These are phyloP conservation scores for Matsumurasca onukii DNA, from an alignment of 1,140 invertebrate species.

Conservation along the genomic window DNA sequence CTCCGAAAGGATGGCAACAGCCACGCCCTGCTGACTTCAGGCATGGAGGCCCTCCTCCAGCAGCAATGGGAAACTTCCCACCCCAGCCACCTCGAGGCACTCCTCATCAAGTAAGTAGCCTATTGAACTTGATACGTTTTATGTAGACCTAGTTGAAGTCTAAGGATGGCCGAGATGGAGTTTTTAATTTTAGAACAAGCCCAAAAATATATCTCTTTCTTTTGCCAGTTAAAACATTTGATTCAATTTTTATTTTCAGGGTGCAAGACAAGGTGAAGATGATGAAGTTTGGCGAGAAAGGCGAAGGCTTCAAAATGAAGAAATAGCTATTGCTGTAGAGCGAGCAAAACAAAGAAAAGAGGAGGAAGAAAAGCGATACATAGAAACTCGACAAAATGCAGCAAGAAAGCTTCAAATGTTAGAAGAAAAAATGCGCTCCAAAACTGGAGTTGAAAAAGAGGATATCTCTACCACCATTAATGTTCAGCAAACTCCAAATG, in stretches of 20 bases:
- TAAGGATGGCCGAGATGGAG: no score
- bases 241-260: no score
- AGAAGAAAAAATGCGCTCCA: conserved; percentile 38
- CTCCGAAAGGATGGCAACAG: conserved; percentile 16
- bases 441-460: conserved; percentile 42
- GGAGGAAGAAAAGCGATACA: conserved; percentile 77
- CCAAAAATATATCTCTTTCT: no score
- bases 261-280: conserved; percentile 55
- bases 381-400: conserved; percentile 55
- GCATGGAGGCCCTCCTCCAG: conserved; percentile 18
- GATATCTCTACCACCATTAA: conserved; percentile 43
- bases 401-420: conserved; percentile 44
- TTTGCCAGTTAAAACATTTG: no score
- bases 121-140: background rate
- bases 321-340: conserved; percentile 68
- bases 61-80: conserved; percentile 20
- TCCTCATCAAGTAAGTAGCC: conserved; percentile 16
- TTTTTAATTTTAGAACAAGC: no score
- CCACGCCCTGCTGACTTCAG: conserved; percentile 13
- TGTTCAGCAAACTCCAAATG: conserved; percentile 36
- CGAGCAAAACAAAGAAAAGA: conserved; percentile 74
- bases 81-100: conserved; percentile 8
- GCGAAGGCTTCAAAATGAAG: conserved; percentile 65
- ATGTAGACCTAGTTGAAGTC: no score
- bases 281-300: conserved; percentile 73